Percentiles rank a stretch among this genome's conserved stretches.
These are phyloP conservation scores for Epistrophe grossulariae DNA, from an alignment of 2,888 invertebrate species.

Conservation along the genomic window DNA sequence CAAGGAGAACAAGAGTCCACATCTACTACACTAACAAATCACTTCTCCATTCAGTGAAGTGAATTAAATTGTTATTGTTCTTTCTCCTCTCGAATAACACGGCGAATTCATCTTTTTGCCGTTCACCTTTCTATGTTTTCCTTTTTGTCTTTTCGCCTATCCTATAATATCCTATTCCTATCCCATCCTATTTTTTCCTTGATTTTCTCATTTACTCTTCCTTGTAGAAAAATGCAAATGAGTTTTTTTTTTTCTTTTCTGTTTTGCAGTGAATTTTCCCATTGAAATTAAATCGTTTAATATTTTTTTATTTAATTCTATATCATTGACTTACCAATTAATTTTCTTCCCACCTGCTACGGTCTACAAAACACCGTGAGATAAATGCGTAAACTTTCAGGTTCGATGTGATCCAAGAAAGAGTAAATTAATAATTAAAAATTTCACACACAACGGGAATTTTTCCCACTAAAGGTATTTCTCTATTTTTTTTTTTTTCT, in stretches of 20 bases:
- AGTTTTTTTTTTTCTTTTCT: constrained; percentile 13
- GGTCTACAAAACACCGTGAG: constrained; percentile 1
- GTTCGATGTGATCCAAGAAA: constrained; percentile 35
- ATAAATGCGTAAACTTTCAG: constrained; percentile 23
- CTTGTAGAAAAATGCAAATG: constrained; percentile 55
- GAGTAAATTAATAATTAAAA: neutral
- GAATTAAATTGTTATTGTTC: constrained; percentile 32
- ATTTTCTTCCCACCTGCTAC: constrained; percentile 25
- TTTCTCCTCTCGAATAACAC: constrained; percentile 46
- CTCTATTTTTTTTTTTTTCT: neutral
- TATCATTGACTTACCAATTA: constrained; percentile 43
- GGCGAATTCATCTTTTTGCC: constrained; percentile 63
- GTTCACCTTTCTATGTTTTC: neutral
- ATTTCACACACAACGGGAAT: constrained; percentile 22
- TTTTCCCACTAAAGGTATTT: constrained; percentile 34
- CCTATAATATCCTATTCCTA: neutral
- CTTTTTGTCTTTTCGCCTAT: constrained; percentile 11
- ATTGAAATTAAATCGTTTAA: constrained; percentile 1
- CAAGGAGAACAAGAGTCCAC: constrained; percentile 30
- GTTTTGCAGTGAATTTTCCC: constrained; percentile 22
- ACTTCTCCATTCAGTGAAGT: neutral
- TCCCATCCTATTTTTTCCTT: constrained; percentile 35
- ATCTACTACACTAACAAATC: neutral
- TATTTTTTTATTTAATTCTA: neutral
- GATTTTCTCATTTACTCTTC: constrained; percentile 41